These are phyloP conservation scores for Ploceus nigricollis DNA, from an alignment of 2,113 vertebrate species.

Conservation along the genomic window DNA sequence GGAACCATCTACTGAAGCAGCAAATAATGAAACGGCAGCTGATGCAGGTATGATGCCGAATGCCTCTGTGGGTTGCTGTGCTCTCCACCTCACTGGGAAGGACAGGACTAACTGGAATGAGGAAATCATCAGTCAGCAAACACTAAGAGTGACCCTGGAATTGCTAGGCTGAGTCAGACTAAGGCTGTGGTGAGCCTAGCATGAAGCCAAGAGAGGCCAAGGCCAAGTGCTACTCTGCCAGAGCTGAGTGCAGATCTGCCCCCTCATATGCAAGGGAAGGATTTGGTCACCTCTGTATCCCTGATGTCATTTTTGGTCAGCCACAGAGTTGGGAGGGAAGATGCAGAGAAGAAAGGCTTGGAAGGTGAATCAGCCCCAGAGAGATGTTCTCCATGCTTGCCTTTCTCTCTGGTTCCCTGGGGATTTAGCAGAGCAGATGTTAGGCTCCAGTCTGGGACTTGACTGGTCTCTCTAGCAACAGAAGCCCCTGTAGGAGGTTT, in stretches of 20 bases:
- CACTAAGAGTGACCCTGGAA: neutral
- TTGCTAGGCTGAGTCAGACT: conserved; percentile 15
- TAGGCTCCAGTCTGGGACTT: neutral
- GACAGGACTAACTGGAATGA: conserved; percentile 8
- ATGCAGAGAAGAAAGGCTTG: neutral
- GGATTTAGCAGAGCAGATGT: neutral
- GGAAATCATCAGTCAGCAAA: conserved; percentile 13
- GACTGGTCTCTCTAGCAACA: neutral
- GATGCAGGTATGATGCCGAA: conserved; percentile 3
- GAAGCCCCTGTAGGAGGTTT: neutral
- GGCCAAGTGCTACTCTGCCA: neutral
- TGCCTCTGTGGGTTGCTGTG: neutral
- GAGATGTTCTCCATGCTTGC: neutral
- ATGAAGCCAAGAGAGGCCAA: neutral
- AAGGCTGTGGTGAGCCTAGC: neutral
- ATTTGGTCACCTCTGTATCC: neutral
- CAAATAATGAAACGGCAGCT: conserved; percentile 74
- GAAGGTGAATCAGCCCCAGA: neutral
- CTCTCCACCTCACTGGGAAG: neutral
- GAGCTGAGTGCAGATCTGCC: neutral
- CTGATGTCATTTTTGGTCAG: neutral
- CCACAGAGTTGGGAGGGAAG: neutral
- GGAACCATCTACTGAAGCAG: conserved; percentile 75
- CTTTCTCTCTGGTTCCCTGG: neutral
- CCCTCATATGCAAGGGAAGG: neutral